phyloP scores from a whole-genome alignment of 2,113 vertebrate species.

The Progne subis region DNA sequence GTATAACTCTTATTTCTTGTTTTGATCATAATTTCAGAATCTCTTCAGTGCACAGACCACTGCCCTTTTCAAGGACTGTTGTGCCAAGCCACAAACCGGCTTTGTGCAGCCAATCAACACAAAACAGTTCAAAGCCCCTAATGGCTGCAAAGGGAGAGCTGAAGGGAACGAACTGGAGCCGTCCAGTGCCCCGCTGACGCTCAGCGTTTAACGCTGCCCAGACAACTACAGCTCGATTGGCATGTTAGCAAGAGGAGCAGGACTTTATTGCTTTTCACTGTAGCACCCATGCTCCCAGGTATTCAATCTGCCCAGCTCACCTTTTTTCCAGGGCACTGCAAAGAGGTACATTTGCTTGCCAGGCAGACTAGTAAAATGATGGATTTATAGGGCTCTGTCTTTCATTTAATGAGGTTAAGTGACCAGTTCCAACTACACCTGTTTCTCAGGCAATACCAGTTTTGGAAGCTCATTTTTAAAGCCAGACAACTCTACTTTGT shows the following conservation, averaged over 20 bases:
- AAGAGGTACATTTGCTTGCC: neutral
- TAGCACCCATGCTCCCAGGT: neutral
- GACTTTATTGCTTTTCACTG: rapidly evolving
- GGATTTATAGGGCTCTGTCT: neutral
- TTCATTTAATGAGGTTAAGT: slow-evolving; percentile 13
- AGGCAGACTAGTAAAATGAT: neutral
- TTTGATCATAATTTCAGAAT: neutral
- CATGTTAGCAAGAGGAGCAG: rapidly evolving
- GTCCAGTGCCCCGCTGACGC: neutral
- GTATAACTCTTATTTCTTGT: neutral
- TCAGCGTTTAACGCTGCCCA: neutral
- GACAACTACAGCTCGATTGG: neutral
- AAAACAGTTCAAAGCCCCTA: neutral
- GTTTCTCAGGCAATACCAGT: slow-evolving; percentile 42
- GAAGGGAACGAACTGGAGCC: neutral
- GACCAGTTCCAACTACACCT: slow-evolving; percentile 5
- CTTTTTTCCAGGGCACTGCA: neutral
- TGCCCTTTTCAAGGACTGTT: neutral
- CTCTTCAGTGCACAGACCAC: neutral
- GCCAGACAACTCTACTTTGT: slow-evolving; percentile 18
- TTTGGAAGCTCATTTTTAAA: slow-evolving; percentile 28
- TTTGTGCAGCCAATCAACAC: neutral
- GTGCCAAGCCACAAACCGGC: neutral
- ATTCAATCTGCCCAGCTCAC: neutral
- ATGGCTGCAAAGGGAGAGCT: neutral